These are phyloP conservation scores for Caenorhabditis sinica DNA, from an alignment of 2,888 invertebrate species.

Conservation along the genomic window DNA sequence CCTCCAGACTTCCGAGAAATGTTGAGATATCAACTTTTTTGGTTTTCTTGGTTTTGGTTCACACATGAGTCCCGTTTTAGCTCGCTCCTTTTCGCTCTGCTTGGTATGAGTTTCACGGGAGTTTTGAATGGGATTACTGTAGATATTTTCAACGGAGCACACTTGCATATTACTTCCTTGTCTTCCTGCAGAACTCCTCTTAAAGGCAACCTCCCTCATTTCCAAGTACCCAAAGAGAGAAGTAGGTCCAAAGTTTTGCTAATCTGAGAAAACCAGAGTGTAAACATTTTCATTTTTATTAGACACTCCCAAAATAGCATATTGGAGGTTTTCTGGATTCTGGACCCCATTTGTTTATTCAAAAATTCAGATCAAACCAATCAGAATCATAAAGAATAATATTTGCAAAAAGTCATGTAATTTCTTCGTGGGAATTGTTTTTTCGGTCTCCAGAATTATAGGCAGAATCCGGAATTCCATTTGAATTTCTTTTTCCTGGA, in stretches of 20 bases:
- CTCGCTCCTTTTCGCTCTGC: neutral
- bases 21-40: conserved; percentile 11
- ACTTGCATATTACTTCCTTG: conserved; percentile 11
- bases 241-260: conserved; percentile 50
- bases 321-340: neutral
- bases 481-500: neutral
- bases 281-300: conserved; percentile 28
- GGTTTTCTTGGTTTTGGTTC: neutral
- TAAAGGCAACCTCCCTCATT: neutral
- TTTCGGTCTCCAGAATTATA: neutral
- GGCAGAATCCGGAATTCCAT: neutral
- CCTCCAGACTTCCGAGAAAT: conserved; percentile 27
- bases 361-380: neutral
- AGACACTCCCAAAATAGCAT: neutral
- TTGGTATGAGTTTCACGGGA: conserved; percentile 6
- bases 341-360: too few species aligned
- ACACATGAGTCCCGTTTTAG: conserved; percentile 20
- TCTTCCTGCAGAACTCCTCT: conserved; percentile 5
- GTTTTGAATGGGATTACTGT: conserved; percentile 3
- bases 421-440: conserved; percentile 15
- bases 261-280: conserved; percentile 47
- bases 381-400: neutral
- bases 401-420: conserved; percentile 6
- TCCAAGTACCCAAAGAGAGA: too few species aligned
- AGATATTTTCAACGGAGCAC: neutral